phyloP scores from a whole-genome alignment of 1,140 invertebrate species.

The Agrypnia vestita region DNA sequence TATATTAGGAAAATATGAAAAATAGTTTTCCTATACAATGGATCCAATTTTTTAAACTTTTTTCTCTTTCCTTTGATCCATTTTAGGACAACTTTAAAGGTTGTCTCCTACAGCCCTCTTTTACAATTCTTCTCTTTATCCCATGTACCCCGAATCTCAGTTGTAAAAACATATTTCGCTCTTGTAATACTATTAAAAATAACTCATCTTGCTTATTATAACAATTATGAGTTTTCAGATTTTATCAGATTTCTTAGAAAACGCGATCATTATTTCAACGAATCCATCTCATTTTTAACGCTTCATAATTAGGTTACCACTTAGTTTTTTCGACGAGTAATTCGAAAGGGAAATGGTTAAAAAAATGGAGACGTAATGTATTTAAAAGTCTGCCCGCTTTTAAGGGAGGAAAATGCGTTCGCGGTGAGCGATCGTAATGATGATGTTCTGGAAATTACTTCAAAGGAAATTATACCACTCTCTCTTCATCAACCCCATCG shows the following conservation, averaged over 20 bases:
- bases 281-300: not conserved
- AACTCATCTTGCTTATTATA: no score
- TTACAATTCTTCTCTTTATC: no score
- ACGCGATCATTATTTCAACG: not conserved
- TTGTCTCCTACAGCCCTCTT: no score
- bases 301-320: not conserved
- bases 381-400: not conserved
- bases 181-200: no score
- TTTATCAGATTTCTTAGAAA: not conserved
- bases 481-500: conserved; percentile 26
- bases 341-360: conserved; percentile 22
- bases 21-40: no score
- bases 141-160: no score
- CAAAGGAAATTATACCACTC: conserved; percentile 20
- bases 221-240: not conserved
- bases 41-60: no score
- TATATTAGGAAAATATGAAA: no score
- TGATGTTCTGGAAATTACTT: conserved; percentile 40
- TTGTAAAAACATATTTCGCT: no score
- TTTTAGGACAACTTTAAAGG: no score
- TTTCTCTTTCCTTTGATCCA: no score
- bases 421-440: conserved; percentile 34
- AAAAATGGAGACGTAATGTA: conserved; percentile 24
- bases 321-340: conserved; percentile 7
- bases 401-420: conserved; percentile 13